Conservation (phyloP, 2,797 vertebrate genomes). For the Muraenolepis orangiensis region DNA sequence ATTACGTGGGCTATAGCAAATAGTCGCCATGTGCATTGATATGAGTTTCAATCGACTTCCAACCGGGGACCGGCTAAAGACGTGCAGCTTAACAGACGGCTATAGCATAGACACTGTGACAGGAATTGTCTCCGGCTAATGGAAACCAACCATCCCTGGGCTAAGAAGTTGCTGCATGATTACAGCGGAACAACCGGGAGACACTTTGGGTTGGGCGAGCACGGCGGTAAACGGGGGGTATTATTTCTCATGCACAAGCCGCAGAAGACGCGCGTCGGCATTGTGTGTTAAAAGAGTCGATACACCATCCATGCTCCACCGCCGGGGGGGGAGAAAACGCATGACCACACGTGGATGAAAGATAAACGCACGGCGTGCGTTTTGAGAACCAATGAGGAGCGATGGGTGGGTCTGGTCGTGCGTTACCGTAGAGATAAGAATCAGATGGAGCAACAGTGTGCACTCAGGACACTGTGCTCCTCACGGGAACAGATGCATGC, state of each 20-base stretch:
- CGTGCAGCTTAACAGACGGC: neutral
- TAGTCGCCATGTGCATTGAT: neutral
- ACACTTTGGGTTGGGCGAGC: neutral
- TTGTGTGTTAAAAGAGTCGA: neutral
- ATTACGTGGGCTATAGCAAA: neutral
- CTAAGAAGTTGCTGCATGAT: conserved; percentile 2
- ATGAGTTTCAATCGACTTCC: neutral
- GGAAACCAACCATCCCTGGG: neutral
- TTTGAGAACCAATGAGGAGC: conserved; percentile 38
- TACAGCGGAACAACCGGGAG: neutral
- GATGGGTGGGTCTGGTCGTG: conserved; percentile 30
- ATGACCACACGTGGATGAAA: neutral
- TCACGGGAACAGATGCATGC: neutral
- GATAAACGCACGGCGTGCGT: neutral
- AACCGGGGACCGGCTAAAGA: neutral
- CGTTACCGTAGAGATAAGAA: conserved; percentile 43
- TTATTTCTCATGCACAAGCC: neutral
- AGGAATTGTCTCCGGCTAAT: neutral
- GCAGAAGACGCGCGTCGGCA: neutral
- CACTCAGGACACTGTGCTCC: conserved; percentile 36
- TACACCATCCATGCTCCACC: conserved; percentile 2
- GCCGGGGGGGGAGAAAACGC: conserved; percentile 13
- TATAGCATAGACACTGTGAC: neutral
- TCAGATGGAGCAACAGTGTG: conserved; percentile 33
- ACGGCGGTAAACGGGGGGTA: neutral